Evolutionary conservation across 2,113 vertebrate genomes (phyloP).

Genomic region (Apteryx owenii): DNA sequence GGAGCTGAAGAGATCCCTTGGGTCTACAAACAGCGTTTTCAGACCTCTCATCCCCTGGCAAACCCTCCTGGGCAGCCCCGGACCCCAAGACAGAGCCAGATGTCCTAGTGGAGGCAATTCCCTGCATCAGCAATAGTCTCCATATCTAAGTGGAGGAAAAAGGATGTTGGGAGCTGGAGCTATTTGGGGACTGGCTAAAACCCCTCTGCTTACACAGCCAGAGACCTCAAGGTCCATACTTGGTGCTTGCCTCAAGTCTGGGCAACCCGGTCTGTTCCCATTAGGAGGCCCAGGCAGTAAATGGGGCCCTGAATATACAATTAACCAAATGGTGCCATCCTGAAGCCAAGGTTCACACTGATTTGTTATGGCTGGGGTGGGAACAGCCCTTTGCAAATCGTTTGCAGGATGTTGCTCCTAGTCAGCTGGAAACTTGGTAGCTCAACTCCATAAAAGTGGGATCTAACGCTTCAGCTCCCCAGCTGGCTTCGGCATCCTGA

Average conservation of each 20-base stretch:
- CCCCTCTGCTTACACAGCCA: slow-evolving; percentile 4
- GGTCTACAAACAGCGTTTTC: neutral
- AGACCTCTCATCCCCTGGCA: neutral
- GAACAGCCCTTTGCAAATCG: slow-evolving; percentile 68
- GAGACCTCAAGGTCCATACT: neutral
- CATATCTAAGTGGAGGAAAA: neutral
- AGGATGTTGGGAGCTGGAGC: neutral
- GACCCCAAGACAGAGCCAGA: neutral
- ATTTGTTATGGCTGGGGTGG: slow-evolving; percentile 70
- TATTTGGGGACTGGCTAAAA: slow-evolving; percentile 2
- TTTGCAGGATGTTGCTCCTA: slow-evolving; percentile 66
- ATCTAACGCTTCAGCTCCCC: slow-evolving; percentile 67
- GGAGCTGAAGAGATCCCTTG: neutral
- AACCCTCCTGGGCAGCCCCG: neutral
- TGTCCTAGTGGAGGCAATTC: neutral
- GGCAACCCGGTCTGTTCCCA: slow-evolving; percentile 60
- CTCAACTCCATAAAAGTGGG: slow-evolving; percentile 55
- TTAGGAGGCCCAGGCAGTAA: slow-evolving; percentile 54
- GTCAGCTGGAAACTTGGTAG: slow-evolving; percentile 64
- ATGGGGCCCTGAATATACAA: slow-evolving; percentile 72
- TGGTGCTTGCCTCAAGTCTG: slow-evolving; percentile 46
- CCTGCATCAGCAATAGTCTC: neutral
- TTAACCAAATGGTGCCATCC: slow-evolving; percentile 70
- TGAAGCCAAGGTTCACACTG: slow-evolving; percentile 70
- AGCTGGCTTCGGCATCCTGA: slow-evolving; percentile 68